phyloP scores from a whole-genome alignment of 2,888 invertebrate genomes.

The Hydropsyche betteni region DNA sequence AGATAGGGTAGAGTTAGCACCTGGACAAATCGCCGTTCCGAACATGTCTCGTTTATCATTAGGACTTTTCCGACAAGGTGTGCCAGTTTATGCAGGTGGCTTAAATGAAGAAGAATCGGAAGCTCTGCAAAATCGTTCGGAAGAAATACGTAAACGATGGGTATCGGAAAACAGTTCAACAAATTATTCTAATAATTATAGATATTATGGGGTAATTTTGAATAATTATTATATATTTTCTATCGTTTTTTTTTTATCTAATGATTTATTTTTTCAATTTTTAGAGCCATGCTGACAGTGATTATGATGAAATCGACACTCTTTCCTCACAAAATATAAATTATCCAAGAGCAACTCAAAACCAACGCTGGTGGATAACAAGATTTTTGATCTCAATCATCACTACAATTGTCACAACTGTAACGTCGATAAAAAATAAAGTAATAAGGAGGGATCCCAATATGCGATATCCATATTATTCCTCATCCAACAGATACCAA shows the following conservation, averaged over 20 bases:
- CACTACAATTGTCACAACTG: constrained; percentile 55
- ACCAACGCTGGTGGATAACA: constrained; percentile 61
- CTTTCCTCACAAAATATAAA: background rate
- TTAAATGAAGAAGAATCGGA: constrained; percentile 53
- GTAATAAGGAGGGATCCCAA: constrained; percentile 38
- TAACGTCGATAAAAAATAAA: constrained; percentile 54
- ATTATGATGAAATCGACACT: constrained; percentile 45
- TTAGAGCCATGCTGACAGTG: constrained; percentile 47
- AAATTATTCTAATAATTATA: constrained; percentile 2
- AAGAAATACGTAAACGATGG: constrained; percentile 27
- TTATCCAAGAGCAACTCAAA: background rate
- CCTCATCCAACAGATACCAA: constrained; percentile 19
- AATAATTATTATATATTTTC: background rate
- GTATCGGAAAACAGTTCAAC: background rate
- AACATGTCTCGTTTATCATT: constrained; percentile 87
- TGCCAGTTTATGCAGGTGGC: constrained; percentile 59
- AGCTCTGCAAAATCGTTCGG: constrained; percentile 19
- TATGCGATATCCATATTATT: constrained; percentile 45
- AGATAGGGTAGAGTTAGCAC: constrained; percentile 80
- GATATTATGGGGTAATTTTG: constrained; percentile 6
- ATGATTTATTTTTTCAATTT: background rate
- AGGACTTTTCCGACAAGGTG: constrained; percentile 67
- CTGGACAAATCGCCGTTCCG: constrained; percentile 84
- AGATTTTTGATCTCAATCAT: constrained; percentile 55
- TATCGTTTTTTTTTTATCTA: background rate